A percentile compares a stretch with the other conserved stretches of the same genome.
phyloP scores from a whole-genome alignment of 2,888 invertebrate species.

The Strigamia crassipes region DNA sequence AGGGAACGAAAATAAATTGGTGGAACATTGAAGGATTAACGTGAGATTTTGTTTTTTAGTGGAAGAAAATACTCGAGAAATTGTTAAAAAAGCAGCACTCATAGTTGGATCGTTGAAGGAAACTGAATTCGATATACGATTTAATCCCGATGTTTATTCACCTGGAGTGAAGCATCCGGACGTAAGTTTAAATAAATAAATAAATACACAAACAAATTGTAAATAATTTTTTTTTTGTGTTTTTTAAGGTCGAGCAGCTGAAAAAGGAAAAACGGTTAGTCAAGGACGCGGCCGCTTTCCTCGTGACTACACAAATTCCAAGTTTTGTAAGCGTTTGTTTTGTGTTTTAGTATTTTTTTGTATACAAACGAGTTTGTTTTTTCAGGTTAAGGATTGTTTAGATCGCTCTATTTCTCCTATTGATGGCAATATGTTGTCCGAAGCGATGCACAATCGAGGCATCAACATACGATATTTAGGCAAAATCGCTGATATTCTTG shows the following conservation, averaged over 20 bases:
- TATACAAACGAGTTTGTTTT: background rate
- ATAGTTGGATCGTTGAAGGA: conserved; percentile 94
- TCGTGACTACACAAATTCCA: conserved; percentile 91
- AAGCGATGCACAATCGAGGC: conserved; percentile 91
- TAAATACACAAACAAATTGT: no score
- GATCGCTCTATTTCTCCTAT: conserved; percentile 92
- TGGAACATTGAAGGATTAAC: no score
- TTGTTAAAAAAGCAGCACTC: conserved; percentile 82
- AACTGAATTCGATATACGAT: conserved; percentile 90
- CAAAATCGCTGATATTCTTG: conserved; percentile 79
- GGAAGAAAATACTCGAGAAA: conserved; percentile 82
- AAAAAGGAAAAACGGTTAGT: conserved; percentile 86
- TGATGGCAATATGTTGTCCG: conserved; percentile 90
- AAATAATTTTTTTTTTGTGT: no score
- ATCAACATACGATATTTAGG: conserved; percentile 97
- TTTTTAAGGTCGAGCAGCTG: conserved; percentile 65
- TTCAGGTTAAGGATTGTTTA: conserved; percentile 81
- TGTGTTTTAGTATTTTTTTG: background rate
- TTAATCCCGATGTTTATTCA: conserved; percentile 98
- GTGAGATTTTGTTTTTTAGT: conserved; percentile 60
- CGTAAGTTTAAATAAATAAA: conserved; percentile 55
- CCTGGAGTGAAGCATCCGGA: conserved; percentile 85
- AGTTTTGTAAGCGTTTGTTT: conserved; percentile 75
- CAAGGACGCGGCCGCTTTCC: conserved; percentile 92
- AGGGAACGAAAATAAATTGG: conserved; percentile 53